A percentile compares a stretch with the other conserved stretches of the same genome.
phyloP scores from a whole-genome alignment of 2,113 vertebrate species.

The Haliaeetus leucogaster region DNA sequence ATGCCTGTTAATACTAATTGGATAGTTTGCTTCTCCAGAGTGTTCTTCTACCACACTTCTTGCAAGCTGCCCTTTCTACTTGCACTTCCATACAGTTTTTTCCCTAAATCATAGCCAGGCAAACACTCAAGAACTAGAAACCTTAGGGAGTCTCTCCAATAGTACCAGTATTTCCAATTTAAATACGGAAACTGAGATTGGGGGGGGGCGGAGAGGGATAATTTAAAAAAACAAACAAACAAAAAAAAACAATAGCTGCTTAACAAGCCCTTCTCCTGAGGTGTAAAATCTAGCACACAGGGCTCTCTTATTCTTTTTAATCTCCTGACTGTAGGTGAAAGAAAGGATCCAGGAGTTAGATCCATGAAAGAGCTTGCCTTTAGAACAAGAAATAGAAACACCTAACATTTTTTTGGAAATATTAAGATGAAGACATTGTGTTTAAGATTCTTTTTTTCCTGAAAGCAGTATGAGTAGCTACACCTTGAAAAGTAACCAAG shows the following conservation, averaged over 20 bases:
- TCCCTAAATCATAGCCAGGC: background rate
- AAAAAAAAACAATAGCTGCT: background rate
- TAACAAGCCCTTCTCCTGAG: background rate
- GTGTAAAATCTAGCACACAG: background rate
- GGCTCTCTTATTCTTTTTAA: background rate
- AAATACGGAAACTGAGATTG: background rate
- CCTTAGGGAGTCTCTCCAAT: background rate
- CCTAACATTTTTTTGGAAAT: background rate
- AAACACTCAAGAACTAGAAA: background rate
- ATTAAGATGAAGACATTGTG: background rate
- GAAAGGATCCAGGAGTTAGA: background rate
- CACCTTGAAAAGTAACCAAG: background rate
- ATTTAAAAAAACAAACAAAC: background rate
- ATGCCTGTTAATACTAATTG: background rate
- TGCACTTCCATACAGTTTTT: background rate
- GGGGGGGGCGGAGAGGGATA: no score
- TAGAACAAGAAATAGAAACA: background rate
- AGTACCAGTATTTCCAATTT: slow-evolving; percentile 1
- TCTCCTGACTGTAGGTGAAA: background rate
- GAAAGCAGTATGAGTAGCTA: background rate
- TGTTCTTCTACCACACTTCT: background rate
- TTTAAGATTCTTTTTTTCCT: background rate
- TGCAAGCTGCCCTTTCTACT: background rate
- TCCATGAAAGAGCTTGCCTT: background rate
- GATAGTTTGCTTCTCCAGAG: background rate